Conservation (phyloP, 30 jellyfish, hydroid and myxozoan genomes). For the Hydractinia symbiolongicarpus region DNA sequence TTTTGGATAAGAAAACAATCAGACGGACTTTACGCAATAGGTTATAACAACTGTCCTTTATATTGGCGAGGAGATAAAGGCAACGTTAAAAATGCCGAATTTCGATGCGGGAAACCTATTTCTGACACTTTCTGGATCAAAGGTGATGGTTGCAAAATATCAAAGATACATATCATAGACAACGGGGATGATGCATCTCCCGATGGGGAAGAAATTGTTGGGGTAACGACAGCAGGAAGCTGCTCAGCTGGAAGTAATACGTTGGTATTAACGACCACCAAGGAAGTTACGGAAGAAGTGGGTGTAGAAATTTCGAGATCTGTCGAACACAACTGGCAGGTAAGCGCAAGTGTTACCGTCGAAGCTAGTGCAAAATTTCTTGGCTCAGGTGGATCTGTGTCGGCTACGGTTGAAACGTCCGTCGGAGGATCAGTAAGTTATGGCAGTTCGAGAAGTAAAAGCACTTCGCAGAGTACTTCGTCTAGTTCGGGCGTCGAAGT, state of each 20-base stretch:
- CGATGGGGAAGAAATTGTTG: constrained; percentile 2
- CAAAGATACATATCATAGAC: not conserved
- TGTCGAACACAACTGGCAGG: no score
- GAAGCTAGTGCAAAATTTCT: no score
- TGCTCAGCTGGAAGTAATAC: not conserved
- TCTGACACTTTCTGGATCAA: constrained; percentile 9
- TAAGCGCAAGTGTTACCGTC: no score
- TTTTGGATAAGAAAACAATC: not conserved
- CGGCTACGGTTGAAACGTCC: no score
- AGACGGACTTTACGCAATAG: not conserved
- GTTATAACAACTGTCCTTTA: constrained; percentile 2
- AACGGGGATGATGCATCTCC: not conserved
- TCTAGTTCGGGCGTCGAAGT: no score
- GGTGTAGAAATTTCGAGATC: no score
- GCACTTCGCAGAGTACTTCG: no score
- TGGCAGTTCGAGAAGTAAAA: no score
- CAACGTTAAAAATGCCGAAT: constrained; percentile 1
- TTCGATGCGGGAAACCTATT: not conserved
- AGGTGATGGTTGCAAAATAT: not conserved
- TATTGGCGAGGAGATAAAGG: constrained; percentile 6
- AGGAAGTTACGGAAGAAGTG: no score
- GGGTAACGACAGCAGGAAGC: not conserved
- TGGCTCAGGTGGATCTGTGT: no score
- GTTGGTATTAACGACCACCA: no score
- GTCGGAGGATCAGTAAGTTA: no score